Conservation (phyloP, 2,888 invertebrate species). For the Lissocephala sabroskyi region DNA sequence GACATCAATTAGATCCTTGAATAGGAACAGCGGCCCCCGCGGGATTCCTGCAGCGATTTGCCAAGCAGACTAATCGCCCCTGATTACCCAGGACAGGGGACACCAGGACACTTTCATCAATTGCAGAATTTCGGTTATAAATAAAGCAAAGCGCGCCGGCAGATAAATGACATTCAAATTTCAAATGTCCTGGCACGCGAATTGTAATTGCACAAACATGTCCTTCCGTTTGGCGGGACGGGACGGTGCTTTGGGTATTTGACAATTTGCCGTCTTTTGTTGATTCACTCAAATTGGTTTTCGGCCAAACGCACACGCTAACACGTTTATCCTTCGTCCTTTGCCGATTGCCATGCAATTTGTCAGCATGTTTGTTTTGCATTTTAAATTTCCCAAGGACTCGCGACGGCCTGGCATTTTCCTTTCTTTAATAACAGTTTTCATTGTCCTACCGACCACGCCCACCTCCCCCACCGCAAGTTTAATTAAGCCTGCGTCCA, state of each 20-base stretch:
- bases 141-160: too few species aligned
- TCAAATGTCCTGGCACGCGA: too few species aligned
- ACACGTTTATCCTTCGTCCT: slow-evolving; percentile 1
- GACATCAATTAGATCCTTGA: slow-evolving; percentile 26
- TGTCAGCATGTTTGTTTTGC: slow-evolving; percentile 22
- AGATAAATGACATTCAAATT: slow-evolving; percentile 16
- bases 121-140: too few species aligned
- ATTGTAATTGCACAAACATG: too few species aligned
- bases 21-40: neutral
- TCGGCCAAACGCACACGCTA: slow-evolving; percentile 7
- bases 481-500: slow-evolving; percentile 34
- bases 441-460: too few species aligned
- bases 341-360: slow-evolving; percentile 26
- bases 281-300: slow-evolving; percentile 37
- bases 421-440: neutral
- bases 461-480: too few species aligned
- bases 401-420: too few species aligned
- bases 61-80: slow-evolving; percentile 22
- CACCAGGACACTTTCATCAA: slow-evolving; percentile 12
- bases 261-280: slow-evolving; percentile 26
- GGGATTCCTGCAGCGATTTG: slow-evolving; percentile 14
- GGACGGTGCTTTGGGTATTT: too few species aligned
- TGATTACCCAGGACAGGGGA: slow-evolving; percentile 2
- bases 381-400: neutral
- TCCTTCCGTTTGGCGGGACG: too few species aligned